Conservation (phyloP, 1,140 invertebrate genomes). For the Proales similis region DNA sequence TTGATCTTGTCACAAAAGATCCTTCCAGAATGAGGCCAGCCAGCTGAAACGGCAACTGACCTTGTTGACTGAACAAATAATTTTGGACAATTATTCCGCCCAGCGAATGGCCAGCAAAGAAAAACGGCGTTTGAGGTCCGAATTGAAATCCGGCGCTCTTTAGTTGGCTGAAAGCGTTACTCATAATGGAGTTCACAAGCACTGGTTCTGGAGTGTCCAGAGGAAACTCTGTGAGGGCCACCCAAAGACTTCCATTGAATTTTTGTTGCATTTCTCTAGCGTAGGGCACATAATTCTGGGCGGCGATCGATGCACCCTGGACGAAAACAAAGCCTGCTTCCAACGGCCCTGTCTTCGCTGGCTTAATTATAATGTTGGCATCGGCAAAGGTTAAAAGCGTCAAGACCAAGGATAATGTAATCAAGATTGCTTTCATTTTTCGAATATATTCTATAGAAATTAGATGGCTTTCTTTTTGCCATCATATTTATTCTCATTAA, state of each 20-base stretch:
- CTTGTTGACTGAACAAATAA: neutral
- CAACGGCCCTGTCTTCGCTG: neutral
- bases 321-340: slow-evolving; percentile 17
- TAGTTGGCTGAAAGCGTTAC: neutral
- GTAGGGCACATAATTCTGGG: slow-evolving; percentile 1
- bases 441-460: no score
- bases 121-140: neutral
- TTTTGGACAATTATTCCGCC: slow-evolving; percentile 22
- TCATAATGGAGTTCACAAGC: neutral
- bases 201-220: neutral
- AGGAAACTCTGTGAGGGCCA: slow-evolving; percentile 21
- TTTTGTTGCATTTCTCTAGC: slow-evolving; percentile 1
- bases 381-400: slow-evolving; percentile 13
- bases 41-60: neutral
- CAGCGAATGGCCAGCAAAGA: slow-evolving; percentile 22
- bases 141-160: slow-evolving; percentile 1
- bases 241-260: slow-evolving; percentile 28
- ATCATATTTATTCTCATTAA: no score
- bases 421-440: no score
- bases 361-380: slow-evolving; percentile 5
- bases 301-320: slow-evolving; percentile 12
- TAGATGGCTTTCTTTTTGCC: no score
- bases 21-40: slow-evolving; percentile 25
- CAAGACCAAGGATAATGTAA: no score
- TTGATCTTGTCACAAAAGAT: slow-evolving; percentile 16